Evolutionary conservation across 92 coral and sea anemone species (phyloP).

Genomic region (Isaurus tuberculatus): DNA sequence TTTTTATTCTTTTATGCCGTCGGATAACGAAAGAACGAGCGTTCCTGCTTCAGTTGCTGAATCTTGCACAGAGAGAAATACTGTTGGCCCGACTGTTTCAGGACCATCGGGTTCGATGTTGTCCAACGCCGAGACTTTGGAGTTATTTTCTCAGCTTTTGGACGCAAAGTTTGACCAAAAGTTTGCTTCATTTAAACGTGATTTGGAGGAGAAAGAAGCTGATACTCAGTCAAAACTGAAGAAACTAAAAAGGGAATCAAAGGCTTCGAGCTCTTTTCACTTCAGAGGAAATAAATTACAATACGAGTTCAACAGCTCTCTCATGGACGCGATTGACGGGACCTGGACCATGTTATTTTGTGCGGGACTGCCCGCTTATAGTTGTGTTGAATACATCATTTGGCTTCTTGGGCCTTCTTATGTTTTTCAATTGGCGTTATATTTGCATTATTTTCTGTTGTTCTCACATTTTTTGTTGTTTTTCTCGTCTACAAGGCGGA

Average conservation of each 20-base stretch:
- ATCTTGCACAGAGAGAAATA: not conserved
- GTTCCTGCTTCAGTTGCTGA: not conserved
- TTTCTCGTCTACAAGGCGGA: constrained; percentile 47
- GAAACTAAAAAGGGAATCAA: constrained; percentile 29
- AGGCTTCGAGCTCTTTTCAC: constrained; percentile 35
- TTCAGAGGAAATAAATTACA: constrained; percentile 43
- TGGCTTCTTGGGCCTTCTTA: not conserved
- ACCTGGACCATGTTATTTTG: not conserved
- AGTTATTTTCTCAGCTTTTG: constrained; percentile 25
- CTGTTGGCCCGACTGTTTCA: constrained; percentile 4
- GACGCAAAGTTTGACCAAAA: constrained; percentile 10
- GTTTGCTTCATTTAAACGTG: constrained; percentile 40
- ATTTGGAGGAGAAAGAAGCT: constrained; percentile 39
- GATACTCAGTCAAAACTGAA: constrained; percentile 2
- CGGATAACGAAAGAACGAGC: not conserved
- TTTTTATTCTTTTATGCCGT: not conserved
- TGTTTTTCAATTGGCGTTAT: not conserved
- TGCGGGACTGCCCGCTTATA: not conserved
- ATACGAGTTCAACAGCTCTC: constrained; percentile 39
- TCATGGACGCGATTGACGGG: too few relatives aligned
- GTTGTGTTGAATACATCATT: not conserved
- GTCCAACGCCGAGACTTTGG: constrained; percentile 28
- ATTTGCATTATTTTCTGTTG: not conserved
- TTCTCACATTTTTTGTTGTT: not conserved
- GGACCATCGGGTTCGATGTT: not conserved